Evolutionary conservation across 1,140 invertebrate genomes (phyloP).

Genomic region (Harpegnathos saltator): DNA sequence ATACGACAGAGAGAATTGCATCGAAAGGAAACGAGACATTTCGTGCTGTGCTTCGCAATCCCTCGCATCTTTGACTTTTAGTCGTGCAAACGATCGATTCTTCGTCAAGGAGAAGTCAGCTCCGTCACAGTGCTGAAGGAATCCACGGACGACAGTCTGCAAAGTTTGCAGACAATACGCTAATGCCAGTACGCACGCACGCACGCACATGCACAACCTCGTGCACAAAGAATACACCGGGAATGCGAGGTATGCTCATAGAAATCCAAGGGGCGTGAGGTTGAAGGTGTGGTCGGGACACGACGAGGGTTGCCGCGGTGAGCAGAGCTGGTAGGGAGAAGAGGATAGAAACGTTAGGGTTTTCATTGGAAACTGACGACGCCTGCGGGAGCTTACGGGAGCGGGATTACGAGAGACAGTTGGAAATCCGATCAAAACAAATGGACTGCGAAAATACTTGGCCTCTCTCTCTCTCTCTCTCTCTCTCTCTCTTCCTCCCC

Average conservation of each 20-base stretch:
- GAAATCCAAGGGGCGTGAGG: constrained; percentile 23
- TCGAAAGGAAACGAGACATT: no score
- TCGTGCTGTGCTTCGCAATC: no score
- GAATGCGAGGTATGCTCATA: constrained; percentile 13
- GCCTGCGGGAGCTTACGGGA: constrained; percentile 79
- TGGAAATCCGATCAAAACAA: constrained; percentile 85
- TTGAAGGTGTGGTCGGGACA: constrained; percentile 46
- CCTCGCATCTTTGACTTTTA: no score
- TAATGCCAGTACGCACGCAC: background rate
- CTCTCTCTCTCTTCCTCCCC: constrained; percentile 57
- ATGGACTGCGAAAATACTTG: constrained; percentile 83
- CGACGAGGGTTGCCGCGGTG: constrained; percentile 40
- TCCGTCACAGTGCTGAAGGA: background rate
- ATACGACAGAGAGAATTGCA: background rate
- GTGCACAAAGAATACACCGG: background rate
- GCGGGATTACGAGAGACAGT: constrained; percentile 83
- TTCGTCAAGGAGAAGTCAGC: background rate
- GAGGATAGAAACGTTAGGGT: constrained; percentile 79
- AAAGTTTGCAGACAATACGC: background rate
- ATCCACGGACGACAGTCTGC: background rate
- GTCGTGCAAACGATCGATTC: background rate
- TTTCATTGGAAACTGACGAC: constrained; percentile 83
- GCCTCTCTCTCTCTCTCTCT: constrained; percentile 45
- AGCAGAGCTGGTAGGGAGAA: constrained; percentile 10
- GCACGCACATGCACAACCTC: background rate